These are phyloP conservation scores for Zoroaster sp. DNA, from an alignment of 53 echinoderm and acorn worm species.

Conservation along the genomic window DNA sequence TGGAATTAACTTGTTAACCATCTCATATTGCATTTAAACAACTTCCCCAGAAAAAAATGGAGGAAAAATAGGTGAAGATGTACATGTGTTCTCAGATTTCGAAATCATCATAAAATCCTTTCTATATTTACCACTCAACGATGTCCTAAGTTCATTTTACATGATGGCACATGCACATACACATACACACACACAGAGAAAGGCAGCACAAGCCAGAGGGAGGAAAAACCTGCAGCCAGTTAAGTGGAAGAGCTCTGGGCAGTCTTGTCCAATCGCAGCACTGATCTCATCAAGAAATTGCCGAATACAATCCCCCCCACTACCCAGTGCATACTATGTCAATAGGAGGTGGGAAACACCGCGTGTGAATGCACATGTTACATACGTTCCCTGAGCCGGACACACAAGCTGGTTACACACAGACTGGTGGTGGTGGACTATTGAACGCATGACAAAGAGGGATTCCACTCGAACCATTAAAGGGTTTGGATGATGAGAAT, in stretches of 20 bases:
- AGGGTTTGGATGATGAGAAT: background rate
- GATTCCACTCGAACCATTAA: too few relatives aligned
- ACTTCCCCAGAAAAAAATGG: background rate
- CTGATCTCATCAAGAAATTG: conserved; percentile 21
- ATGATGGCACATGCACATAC: background rate
- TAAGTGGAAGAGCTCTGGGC: conserved; percentile 30
- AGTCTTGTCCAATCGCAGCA: conserved; percentile 46
- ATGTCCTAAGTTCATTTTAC: background rate
- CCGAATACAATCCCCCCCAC: background rate
- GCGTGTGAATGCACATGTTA: background rate
- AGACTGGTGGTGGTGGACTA: background rate
- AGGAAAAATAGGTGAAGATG: too few relatives aligned
- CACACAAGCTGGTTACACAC: conserved; percentile 19
- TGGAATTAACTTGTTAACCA: background rate
- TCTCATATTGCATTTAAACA: background rate
- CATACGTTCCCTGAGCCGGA: background rate
- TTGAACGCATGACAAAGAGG: background rate
- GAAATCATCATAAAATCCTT: background rate
- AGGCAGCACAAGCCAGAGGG: conserved; percentile 17
- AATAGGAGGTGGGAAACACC: conserved; percentile 14
- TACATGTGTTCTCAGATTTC: background rate
- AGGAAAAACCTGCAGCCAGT: conserved; percentile 9
- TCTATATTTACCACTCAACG: background rate
- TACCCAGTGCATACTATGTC: background rate
- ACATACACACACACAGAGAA: background rate